phyloP scores from a whole-genome alignment of 2,888 invertebrate genomes.

The Drosophila neutralis region DNA sequence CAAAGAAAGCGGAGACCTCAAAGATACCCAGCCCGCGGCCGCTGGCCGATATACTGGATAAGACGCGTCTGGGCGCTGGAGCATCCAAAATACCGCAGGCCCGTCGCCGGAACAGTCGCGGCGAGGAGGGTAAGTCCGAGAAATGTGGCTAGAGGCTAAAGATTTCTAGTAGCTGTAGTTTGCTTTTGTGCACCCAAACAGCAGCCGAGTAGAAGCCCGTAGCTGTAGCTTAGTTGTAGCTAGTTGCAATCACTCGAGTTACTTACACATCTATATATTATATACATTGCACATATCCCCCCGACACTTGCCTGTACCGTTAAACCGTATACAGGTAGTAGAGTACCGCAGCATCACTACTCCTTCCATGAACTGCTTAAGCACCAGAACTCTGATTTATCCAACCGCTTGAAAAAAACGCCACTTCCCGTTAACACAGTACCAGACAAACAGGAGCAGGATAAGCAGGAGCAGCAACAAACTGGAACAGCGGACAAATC shows the following conservation, averaged over 20 bases:
- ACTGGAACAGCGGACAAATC: constrained; percentile 43
- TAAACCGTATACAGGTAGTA: constrained; percentile 70
- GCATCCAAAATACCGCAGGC: constrained; percentile 80
- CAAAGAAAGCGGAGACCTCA: constrained; percentile 78
- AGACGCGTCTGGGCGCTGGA: constrained; percentile 68
- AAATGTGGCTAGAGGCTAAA: constrained; percentile 31
- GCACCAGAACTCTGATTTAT: constrained; percentile 83
- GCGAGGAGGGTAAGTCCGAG: constrained; percentile 74
- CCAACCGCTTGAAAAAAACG: constrained; percentile 79
- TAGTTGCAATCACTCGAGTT: constrained; percentile 48
- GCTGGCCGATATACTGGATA: constrained; percentile 82
- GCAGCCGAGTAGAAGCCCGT: constrained; percentile 65
- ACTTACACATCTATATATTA: constrained; percentile 22
- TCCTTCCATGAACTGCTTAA: constrained; percentile 80
- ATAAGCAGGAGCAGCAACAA: constrained; percentile 23
- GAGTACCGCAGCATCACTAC: constrained; percentile 77
- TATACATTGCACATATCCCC: constrained; percentile 36
- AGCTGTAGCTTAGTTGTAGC: constrained; percentile 41
- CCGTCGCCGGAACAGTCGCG: constrained; percentile 79
- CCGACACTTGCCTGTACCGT: constrained; percentile 26
- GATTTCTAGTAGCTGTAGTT: constrained; percentile 64
- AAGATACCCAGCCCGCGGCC: constrained; percentile 84
- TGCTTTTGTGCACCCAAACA: constrained; percentile 45
- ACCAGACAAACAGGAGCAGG: constrained; percentile 50
- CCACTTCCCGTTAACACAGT: constrained; percentile 73